Evolutionary conservation across 2,888 invertebrate species (phyloP), one percentile per base, ranked within the genome.

Genomic region (Caenorhabditis drosophilae): DNA sequence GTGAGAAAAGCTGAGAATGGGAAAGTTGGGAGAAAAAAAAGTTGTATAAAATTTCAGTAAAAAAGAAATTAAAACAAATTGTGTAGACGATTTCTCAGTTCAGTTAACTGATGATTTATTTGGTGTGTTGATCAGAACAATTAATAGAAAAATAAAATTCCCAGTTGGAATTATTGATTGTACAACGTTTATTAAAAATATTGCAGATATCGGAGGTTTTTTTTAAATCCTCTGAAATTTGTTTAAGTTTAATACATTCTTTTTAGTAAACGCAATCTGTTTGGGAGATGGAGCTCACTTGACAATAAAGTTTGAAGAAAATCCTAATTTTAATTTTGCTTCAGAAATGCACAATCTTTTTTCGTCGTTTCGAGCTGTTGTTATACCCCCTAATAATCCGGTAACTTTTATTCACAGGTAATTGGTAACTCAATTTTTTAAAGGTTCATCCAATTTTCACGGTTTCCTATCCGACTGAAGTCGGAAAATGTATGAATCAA

Each of bases 81-180:
- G 46, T 42, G 26, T 41, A 1, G 49, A 60, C 3, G 66, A 59
- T 18, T 59, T 56, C 36, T 44, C 44, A 0, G 58, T 47, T 1
- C 55, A 51, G 25, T 15, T 66, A 20, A 48, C 59, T 7, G 57
- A 58, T 45, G 66, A 66, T 40, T 45, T 66, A 15, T 42, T 59
- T 20, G 66, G 66, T n/a, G 36, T 66, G 18, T 60, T 49, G 16
- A 48, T 66, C n/a, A 44, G 51, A 31, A 16, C 47, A 20, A 26
- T 56, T 26, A 60, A 59, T 47, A 49, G 45, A 23, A 41, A 51
- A 11, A 40, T 59, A n/a, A 27, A 59, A 26, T 60, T 59, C 27
- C 69, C 69, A n/a, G 55, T 58, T 12, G 69, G 69, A 42, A 41
- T 64, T 15, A 36, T 69, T 48, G 50, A 61, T 38, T 69, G 69